Conservation (phyloP, 2,113 vertebrate species). For the Ochotona curzoniae region DNA sequence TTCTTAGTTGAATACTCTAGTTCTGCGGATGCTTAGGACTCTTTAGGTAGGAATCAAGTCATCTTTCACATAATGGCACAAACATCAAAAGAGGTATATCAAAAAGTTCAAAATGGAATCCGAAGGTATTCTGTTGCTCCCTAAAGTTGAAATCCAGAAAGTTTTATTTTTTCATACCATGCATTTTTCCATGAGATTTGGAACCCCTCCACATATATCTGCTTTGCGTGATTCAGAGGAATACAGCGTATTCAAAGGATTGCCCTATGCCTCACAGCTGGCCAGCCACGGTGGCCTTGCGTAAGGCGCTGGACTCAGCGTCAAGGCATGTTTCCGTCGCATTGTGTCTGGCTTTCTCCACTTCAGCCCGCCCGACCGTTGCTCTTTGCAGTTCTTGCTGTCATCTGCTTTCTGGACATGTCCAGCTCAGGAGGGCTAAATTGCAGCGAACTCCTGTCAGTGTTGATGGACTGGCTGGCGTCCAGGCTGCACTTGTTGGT, state of each 20-base stretch:
- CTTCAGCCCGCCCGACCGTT: background rate
- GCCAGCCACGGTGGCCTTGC: background rate
- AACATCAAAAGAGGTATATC: too few relatives aligned
- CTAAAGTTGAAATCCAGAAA: too few relatives aligned
- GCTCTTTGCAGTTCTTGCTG: background rate
- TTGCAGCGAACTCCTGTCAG: background rate
- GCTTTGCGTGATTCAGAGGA: background rate
- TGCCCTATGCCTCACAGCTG: too few relatives aligned
- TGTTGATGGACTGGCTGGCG: conserved; percentile 50
- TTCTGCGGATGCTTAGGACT: background rate
- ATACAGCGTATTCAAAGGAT: background rate
- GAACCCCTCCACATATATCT: too few relatives aligned
- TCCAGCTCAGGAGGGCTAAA: conserved; percentile 33
- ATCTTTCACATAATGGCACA: background rate
- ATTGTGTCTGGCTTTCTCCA: background rate
- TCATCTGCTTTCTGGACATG: conserved; percentile 3
- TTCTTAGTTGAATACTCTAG: background rate
- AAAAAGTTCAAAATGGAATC: too few relatives aligned
- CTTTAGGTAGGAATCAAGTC: background rate
- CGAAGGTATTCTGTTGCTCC: too few relatives aligned
- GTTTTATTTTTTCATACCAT: too few relatives aligned
- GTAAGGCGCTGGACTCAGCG: background rate
- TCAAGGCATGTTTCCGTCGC: background rate
- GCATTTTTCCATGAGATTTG: too few relatives aligned
- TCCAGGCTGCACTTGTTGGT: conserved; percentile 55